phyloP scores from a whole-genome alignment of 2,888 invertebrate species.

The Oscheius sp. region DNA sequence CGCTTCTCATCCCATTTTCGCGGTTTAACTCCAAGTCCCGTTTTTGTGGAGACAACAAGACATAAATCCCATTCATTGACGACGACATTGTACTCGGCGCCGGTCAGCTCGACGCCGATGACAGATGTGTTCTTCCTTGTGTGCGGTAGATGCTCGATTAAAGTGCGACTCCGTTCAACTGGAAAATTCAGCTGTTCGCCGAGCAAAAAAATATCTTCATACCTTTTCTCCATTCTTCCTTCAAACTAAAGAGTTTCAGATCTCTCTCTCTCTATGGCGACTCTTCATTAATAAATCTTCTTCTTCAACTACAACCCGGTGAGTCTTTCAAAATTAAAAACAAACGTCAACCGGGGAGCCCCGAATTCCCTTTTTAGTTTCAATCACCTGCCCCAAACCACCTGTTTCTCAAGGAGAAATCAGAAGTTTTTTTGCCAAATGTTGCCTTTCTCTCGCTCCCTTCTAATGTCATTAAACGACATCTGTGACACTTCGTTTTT shows the following conservation, averaged over 20 bases:
- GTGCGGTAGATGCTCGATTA: background rate
- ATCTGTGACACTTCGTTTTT: constrained; percentile 27
- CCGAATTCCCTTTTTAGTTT: too few relatives aligned
- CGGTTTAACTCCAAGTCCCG: background rate
- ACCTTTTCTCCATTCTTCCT: background rate
- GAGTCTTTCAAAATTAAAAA: background rate
- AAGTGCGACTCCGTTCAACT: background rate
- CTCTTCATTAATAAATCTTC: too few relatives aligned
- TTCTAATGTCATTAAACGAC: constrained; percentile 14
- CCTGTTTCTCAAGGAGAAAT: background rate
- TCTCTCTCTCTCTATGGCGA: too few relatives aligned
- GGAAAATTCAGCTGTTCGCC: background rate
- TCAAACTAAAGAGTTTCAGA: too few relatives aligned
- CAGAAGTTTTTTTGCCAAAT: background rate
- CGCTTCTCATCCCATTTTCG: background rate
- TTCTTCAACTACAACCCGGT: background rate
- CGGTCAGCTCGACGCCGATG: constrained; percentile 13
- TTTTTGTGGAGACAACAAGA: constrained; percentile 14
- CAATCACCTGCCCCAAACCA: background rate
- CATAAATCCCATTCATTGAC: constrained; percentile 5
- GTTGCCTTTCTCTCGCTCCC: background rate
- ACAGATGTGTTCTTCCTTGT: constrained; percentile 12
- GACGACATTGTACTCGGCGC: constrained; percentile 16
- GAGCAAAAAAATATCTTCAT: too few relatives aligned
- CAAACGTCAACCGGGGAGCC: background rate